Base-by-base conservation (phyloP, 2,888 invertebrate genomes). In the Aproaerema taeniolella region DNA sequence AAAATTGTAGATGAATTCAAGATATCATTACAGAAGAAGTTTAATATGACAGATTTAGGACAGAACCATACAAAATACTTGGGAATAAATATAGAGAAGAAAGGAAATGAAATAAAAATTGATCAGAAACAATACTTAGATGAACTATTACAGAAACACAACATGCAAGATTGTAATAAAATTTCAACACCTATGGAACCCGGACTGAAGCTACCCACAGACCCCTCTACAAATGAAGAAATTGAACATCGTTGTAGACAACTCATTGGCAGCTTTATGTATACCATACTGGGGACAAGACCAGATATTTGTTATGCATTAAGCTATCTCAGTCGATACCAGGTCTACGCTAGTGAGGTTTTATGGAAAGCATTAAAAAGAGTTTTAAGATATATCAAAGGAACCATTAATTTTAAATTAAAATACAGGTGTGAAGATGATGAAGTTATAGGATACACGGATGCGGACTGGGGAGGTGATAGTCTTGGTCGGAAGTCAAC, bases 391-490 rank as follows among this genome's bases (percentile, higher is more conserved):
- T 43, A 43, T 20, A 8, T 43, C 9, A 43, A 43, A 8, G 35
- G 36, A 7, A 39, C 43, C 10, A n/a, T 43, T n/a, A 17, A 15
- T 15, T 11, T 30, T 1, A 33, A 36, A 7, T 25, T 43, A 9
- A 13, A 31, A 8, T 43, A 32, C 32, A 35, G 24, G 20, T 24
- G n/a, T 5, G 11, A 8, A 20, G 17, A 28, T 3, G 17, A 13
- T 12, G 16, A 32, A 9, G 24, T 47, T 4, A 7, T 41, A 7
- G 45, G 45, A 1, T 43, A 41, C 24, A 25, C 38, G 30, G 45
- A 49, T 41, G 44, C 46, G 8, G 46, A 46, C 29, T 49, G 48
- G 46, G 43, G 14, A 3, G 45, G 43, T n/a, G 40, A 41, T 25
- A 8, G 33, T 16, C n/a, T 10, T 17, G 42, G 42, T 24, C 31